Conservation (phyloP, 2,113 vertebrate genomes). For the Trematomus loennbergii region DNA sequence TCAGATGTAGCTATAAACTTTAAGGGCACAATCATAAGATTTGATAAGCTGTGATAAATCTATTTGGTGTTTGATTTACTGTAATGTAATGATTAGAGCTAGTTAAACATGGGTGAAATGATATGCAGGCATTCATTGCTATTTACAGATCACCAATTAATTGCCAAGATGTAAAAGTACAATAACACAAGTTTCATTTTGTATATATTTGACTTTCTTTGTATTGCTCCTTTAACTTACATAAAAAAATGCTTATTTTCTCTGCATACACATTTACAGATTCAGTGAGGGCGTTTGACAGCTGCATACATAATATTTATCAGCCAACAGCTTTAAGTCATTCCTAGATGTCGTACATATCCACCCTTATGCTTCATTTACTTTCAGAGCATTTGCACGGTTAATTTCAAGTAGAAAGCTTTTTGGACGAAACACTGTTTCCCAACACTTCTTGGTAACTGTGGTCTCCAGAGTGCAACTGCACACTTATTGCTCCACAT, state of each 20-base stretch:
- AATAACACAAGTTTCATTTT: too few relatives aligned
- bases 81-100: too few relatives aligned
- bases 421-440: slow-evolving; percentile 47
- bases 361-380: background rate
- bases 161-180: too few relatives aligned
- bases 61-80: background rate
- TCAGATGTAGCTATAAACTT: slow-evolving; percentile 7
- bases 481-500: slow-evolving; percentile 58
- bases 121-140: background rate
- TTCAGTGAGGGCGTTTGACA: background rate
- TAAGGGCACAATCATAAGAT: background rate
- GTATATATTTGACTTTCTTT: background rate
- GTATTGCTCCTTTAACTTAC: background rate
- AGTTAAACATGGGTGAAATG: background rate
- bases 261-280: background rate
- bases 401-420: slow-evolving; percentile 23
- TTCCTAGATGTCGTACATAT: background rate
- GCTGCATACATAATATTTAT: background rate
- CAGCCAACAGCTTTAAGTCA: background rate
- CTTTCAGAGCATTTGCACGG: background rate
- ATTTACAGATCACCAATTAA: background rate
- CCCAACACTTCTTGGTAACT: slow-evolving; percentile 43
- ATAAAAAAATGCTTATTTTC: background rate
- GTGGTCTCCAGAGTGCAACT: slow-evolving; percentile 16
- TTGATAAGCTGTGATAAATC: background rate